Percentiles rank a stretch among this genome's conserved stretches.
These are phyloP conservation scores for Ceratoteleas bidentatus DNA, from an alignment of 1,140 invertebrate genomes.

Conservation along the genomic window DNA sequence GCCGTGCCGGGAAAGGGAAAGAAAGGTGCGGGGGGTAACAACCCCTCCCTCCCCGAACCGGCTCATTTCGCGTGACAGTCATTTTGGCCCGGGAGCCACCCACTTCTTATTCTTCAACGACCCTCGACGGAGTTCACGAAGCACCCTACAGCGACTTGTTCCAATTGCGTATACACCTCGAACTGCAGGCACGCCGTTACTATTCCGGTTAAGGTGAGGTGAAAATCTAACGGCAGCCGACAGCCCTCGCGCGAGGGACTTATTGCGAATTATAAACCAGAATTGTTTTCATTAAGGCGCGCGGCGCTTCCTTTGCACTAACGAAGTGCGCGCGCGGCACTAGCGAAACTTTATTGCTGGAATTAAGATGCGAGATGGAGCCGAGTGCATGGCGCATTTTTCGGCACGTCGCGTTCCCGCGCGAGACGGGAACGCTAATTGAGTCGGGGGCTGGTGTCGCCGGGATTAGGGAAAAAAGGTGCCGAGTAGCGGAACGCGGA, in stretches of 20 bases:
- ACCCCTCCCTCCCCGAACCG: conserved; percentile 27
- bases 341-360: conserved; percentile 51
- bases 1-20: conserved; percentile 21
- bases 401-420: too few relatives aligned
- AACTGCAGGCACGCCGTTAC: conserved; percentile 66
- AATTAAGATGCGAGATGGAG: conserved; percentile 44
- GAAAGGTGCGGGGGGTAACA: conserved; percentile 29
- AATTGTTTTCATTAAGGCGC: conserved; percentile 65
- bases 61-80: conserved; percentile 77
- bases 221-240: conserved; percentile 68
- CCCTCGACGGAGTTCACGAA: conserved; percentile 60
- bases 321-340: conserved; percentile 33
- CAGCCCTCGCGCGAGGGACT: conserved; percentile 52
- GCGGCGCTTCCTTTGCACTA: conserved; percentile 58
- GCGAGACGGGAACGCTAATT: too few relatives aligned
- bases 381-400: not conserved
- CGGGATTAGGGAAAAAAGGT: too few relatives aligned
- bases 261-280: conserved; percentile 68
- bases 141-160: conserved; percentile 67
- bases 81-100: conserved; percentile 59
- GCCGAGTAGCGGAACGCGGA: too few relatives aligned
- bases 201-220: conserved; percentile 67
- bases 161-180: conserved; percentile 68
- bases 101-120: conserved; percentile 63
- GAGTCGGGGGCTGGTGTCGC: too few relatives aligned